Conservation (phyloP, 2,888 invertebrate species). For the Lasioglossum marginatum region DNA sequence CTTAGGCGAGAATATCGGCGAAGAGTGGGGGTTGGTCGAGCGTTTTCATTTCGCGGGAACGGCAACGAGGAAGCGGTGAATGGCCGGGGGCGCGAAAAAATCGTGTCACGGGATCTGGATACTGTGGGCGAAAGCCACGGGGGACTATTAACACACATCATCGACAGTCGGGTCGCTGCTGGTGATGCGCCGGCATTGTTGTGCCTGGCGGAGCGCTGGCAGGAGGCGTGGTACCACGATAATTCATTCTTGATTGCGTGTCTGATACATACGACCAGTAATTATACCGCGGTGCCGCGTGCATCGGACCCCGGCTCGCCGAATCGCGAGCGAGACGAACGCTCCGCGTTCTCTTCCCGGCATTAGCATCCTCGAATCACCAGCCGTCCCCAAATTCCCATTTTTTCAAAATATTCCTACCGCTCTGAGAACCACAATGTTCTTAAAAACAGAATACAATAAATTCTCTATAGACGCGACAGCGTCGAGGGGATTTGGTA, state of each 20-base stretch:
- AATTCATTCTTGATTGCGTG: conserved; percentile 85
- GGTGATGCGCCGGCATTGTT: conserved; percentile 83
- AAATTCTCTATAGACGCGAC: no score
- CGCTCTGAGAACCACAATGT: background rate
- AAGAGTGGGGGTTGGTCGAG: background rate
- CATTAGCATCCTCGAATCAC: conserved; percentile 13
- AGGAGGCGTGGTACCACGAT: conserved; percentile 81
- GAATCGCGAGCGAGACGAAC: conserved; percentile 56
- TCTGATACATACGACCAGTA: conserved; percentile 83
- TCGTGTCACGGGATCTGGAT: conserved; percentile 71
- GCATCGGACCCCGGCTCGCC: conserved; percentile 62
- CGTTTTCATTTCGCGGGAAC: conserved; percentile 25
- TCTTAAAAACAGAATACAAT: no score
- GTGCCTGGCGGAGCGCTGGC: conserved; percentile 75
- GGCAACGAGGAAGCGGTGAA: conserved; percentile 29
- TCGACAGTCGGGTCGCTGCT: conserved; percentile 82
- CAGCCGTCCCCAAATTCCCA: background rate
- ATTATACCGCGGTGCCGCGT: conserved; percentile 75
- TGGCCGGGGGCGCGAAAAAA: conserved; percentile 52
- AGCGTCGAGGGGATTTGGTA: no score
- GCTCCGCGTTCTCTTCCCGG: conserved; percentile 12
- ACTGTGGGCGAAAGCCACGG: conserved; percentile 72
- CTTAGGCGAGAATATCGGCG: background rate
- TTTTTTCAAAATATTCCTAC: conserved; percentile 8
- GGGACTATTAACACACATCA: conserved; percentile 83